Conservation (phyloP, 1,140 invertebrate species). For the Scylla paramamosain region DNA sequence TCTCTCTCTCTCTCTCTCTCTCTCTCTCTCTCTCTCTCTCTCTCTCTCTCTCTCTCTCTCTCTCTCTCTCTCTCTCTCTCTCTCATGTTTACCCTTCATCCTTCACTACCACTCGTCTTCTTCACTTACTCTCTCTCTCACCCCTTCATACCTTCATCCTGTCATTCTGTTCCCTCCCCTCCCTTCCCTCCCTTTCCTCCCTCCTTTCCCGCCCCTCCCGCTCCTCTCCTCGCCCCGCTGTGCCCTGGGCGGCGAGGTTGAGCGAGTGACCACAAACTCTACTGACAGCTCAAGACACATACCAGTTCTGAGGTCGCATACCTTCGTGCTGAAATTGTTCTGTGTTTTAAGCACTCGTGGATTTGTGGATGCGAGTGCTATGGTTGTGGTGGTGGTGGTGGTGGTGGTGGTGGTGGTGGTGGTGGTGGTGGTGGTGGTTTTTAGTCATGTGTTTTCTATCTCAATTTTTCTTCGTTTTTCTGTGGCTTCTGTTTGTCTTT, state of each 20-base stretch:
- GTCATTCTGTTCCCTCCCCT: neutral
- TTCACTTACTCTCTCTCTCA: neutral
- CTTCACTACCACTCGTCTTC: neutral
- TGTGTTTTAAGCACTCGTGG: too few relatives aligned
- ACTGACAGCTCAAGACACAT: constrained; percentile 9
- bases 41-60: constrained; percentile 16
- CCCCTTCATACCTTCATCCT: constrained; percentile 3
- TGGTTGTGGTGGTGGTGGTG: too few relatives aligned
- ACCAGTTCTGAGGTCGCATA: neutral
- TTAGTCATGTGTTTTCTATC: too few relatives aligned
- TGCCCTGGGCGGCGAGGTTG: neutral
- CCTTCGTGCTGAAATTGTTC: neutral
- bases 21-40: constrained; percentile 36
- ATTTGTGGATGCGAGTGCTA: neutral
- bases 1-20: too few relatives aligned
- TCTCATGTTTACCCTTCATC: neutral
- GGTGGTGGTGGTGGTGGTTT: too few relatives aligned
- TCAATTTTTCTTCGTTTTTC: too few relatives aligned
- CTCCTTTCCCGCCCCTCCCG: neutral
- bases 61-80: constrained; percentile 38
- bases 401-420: too few relatives aligned
- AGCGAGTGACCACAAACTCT: constrained; percentile 1
- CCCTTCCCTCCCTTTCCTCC: neutral
- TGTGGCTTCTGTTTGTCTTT: neutral
- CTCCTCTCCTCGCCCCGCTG: neutral